Base-by-base conservation (phyloP, 2,888 invertebrate genomes). In the Phyto melanocephala region DNA sequence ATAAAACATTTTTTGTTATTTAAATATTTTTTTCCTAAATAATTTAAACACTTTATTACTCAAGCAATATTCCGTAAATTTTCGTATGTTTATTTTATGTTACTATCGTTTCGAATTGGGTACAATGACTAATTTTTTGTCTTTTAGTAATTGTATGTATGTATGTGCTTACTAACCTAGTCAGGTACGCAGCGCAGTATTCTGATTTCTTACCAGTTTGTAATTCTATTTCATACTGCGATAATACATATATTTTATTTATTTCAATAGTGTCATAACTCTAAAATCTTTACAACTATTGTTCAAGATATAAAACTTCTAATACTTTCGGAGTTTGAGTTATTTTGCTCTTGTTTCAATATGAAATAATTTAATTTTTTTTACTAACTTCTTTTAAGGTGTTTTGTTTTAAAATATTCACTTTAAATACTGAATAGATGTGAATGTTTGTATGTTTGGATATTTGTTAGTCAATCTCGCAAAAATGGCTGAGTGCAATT, bases 71-170 rank as follows among this genome's bases (percentile, higher is more conserved):
- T 52, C 20, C 13, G 11, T 0, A 15, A 35, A 1, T 35, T 37
- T 65, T 67, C 75, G 74, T 68, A 62, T 33, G 6, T 62, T 47
- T 28, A 5, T 28, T 28, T 28, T 70, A 72, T 28, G 50, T 60
- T 79, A 72, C 35, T 58, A 5, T 62, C 67, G 67, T 74, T 67
- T 74, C 72, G 72, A 74, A 74, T 80, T 74, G 35, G 22, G 79
- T 72, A 72, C 54, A 68, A 74, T 74, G 79, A 80, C 79, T 80
- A 80, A 80, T 60, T 60, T 54, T 35, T 22, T n/a, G n/a, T n/a
- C n/a, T n/a, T 22, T 63, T 33, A 15, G 28, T 62, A 70, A 54
- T 62, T 62, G 13, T 17, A 37, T 58, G 71, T 72, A 10, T 62
- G 13, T 17, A 37, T 58, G 71, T 72, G 10, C 65, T 58, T 56